Conservation (phyloP, 1,140 invertebrate genomes). For the Formica exsecta region DNA sequence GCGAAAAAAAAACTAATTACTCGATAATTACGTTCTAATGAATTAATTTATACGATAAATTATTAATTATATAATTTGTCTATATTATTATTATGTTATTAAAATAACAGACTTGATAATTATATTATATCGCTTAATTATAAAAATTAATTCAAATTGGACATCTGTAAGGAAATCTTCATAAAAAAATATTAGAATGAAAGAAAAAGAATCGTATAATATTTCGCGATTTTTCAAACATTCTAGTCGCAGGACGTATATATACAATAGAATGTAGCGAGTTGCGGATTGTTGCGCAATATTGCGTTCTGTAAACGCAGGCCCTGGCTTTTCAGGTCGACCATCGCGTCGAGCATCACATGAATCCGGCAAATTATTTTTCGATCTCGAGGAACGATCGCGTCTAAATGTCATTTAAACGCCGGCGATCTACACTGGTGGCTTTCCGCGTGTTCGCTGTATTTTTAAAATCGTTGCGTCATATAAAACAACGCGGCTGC, state of each 20-base stretch:
- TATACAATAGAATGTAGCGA: background rate
- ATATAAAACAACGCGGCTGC: constrained; percentile 35
- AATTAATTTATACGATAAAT: no score
- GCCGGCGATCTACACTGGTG: background rate
- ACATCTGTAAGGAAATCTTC: background rate
- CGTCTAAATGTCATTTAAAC: background rate
- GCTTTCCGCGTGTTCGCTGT: background rate
- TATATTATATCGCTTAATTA: no score
- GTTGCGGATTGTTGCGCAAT: constrained; percentile 52
- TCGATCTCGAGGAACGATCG: background rate
- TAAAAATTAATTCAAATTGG: background rate
- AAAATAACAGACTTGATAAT: no score
- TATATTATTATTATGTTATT: background rate
- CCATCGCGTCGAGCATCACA: background rate
- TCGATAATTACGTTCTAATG: no score
- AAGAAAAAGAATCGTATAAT: background rate
- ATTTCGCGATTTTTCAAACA: background rate
- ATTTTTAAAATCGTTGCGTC: constrained; percentile 42
- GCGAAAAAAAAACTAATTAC: no score
- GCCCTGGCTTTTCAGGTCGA: background rate
- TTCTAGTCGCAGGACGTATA: background rate
- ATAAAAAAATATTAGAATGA: background rate
- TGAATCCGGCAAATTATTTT: constrained; percentile 19
- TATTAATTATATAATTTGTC: background rate
- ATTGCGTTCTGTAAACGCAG: constrained; percentile 18